Base-by-base conservation (phyloP, 2,797 vertebrate genomes). In the Argya squamiceps region DNA sequence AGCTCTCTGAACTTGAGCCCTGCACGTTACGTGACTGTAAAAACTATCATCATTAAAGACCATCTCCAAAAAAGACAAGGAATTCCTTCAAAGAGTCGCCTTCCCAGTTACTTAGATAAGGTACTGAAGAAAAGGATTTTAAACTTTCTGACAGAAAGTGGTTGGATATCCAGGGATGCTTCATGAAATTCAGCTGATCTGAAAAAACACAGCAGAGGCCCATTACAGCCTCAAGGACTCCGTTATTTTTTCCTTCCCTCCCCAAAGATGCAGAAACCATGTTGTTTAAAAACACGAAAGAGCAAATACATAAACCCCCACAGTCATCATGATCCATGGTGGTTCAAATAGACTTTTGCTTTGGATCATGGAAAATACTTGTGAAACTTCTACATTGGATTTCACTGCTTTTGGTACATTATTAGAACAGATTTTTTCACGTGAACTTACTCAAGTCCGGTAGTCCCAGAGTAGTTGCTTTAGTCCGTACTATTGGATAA, bases 21-120 rank as follows among this genome's bases (percentile, higher is more conserved):
- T 0, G 99, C 99, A 0, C 99, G 99, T 59, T 99, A 99, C 10
- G 98, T 99, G 94, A 99, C 99, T 9, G 99, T 99, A 78, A 99
- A 99, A 98, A 99, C 99, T 56, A 99, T 99, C 78, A 99, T 99
- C 92, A 99, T 99, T 96, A 99, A 99, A 69, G 99, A 99, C 93
- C 99, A 99, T 96, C 98, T 99, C 63, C 99, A 99, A 97, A 99
- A 99, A 80, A 97, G 99, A 43, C 99, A 99, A 80, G 99, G 99
- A 27, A 98, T 99, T 76, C 99, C 99, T 5, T 98, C 99, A 71
- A 99, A 99, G 97, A 99, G 99, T 92, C 99, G 99, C 21, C 98
- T 99, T 64, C 99, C 99, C 62, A 97, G 99, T 94, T 99, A 99
- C 94, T 96, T 99, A 97, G 99, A 99, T 98, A 99, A 99, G 89